Evolutionary conservation across 2,888 invertebrate genomes (phyloP).

Genomic region (Metellina segmentata): DNA sequence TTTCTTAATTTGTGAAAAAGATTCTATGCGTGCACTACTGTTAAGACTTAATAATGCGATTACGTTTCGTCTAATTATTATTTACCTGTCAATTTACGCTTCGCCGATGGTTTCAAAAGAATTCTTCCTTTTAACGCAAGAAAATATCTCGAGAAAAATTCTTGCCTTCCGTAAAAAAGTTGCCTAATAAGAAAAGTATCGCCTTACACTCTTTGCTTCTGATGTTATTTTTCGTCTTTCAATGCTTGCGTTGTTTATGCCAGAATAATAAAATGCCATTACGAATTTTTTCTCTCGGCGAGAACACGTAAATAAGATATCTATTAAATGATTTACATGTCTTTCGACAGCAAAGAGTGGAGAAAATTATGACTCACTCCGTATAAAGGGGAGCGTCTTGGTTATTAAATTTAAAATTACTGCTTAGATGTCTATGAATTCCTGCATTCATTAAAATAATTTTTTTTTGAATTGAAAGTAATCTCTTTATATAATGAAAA

Average conservation of each 20-base stretch:
- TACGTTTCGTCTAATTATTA: slow-evolving; percentile 18
- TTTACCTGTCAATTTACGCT: slow-evolving; percentile 18
- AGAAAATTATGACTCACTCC: not conserved
- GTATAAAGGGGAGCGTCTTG: not conserved
- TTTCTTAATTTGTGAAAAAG: not conserved
- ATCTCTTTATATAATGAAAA: no score
- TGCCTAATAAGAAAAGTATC: not conserved
- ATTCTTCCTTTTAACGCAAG: not conserved
- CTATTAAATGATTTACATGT: not conserved
- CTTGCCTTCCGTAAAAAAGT: not conserved
- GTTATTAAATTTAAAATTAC: not conserved
- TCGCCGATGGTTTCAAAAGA: not conserved
- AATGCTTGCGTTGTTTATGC: not conserved
- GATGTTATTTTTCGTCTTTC: not conserved
- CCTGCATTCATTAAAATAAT: no score
- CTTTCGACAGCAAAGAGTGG: not conserved
- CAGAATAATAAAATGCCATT: not conserved
- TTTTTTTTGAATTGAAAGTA: no score
- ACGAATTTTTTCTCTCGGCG: not conserved
- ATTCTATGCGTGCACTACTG: not conserved
- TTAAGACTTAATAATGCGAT: slow-evolving; percentile 24
- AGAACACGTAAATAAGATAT: not conserved
- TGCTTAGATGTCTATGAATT: no score
- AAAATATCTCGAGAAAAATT: not conserved
- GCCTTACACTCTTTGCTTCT: not conserved